Conservation (phyloP, 1,140 invertebrate genomes). For the Matsumurasca onukii region DNA sequence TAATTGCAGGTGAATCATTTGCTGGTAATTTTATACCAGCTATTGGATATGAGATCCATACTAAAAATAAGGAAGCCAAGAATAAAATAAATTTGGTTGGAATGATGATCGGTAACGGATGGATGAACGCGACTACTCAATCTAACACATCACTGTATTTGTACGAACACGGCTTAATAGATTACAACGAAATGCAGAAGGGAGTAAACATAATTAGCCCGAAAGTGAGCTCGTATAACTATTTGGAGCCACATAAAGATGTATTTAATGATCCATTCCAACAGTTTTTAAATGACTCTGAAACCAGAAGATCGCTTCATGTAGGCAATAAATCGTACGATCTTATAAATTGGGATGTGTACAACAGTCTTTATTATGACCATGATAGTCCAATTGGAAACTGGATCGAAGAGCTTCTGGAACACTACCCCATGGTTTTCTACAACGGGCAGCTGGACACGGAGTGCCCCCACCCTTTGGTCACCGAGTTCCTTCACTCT, state of each 20-base stretch:
- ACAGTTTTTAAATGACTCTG: not conserved
- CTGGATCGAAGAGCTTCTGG: slow-evolving; percentile 67
- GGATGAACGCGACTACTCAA: slow-evolving; percentile 78
- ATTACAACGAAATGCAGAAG: slow-evolving; percentile 35
- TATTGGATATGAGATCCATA: slow-evolving; percentile 53
- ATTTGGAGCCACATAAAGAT: not conserved
- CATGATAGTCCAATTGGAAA: slow-evolving; percentile 68
- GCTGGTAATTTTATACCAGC: slow-evolving; percentile 58
- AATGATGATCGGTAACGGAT: slow-evolving; percentile 82
- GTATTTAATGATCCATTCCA: not conserved
- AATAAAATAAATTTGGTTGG: slow-evolving; percentile 60
- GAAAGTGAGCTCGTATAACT: not conserved
- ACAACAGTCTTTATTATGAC: not conserved
- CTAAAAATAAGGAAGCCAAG: slow-evolving; percentile 57
- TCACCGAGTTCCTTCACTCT: slow-evolving; percentile 60
- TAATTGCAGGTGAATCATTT: slow-evolving; percentile 56
- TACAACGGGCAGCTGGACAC: slow-evolving; percentile 81
- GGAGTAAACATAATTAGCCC: not conserved
- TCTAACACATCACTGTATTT: slow-evolving; percentile 76
- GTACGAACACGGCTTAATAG: slow-evolving; percentile 65
- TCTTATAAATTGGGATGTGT: not conserved
- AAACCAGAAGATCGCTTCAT: not conserved
- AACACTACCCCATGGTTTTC: slow-evolving; percentile 66
- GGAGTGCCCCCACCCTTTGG: slow-evolving; percentile 77
- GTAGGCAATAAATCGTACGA: not conserved